Conservation (phyloP, 2,113 vertebrate genomes). For the Poeciliopsis turrubarensis region DNA sequence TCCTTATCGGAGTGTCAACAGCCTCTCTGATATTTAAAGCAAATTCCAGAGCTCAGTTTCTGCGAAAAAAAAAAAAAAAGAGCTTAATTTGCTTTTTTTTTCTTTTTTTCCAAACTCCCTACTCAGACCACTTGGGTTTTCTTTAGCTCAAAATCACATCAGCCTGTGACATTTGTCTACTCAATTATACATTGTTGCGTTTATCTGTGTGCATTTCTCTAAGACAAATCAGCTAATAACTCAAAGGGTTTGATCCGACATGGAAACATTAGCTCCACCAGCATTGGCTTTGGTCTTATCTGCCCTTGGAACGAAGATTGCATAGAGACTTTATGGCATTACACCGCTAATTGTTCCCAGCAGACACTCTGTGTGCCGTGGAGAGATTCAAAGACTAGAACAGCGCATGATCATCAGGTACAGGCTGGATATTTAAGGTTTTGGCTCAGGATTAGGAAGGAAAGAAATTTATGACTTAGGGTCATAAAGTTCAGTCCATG, state of each 20-base stretch:
- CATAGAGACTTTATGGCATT: slow-evolving; percentile 9
- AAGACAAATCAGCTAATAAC: background rate
- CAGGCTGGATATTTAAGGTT: no score
- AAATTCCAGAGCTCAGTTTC: background rate
- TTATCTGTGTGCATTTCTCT: no score
- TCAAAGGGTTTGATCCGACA: background rate
- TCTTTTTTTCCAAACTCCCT: background rate
- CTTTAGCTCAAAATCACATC: background rate
- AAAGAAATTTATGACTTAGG: no score
- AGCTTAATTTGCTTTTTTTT: background rate
- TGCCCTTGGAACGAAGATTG: background rate
- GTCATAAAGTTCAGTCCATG: no score
- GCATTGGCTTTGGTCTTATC: background rate
- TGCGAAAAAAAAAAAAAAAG: background rate
- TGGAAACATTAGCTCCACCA: background rate
- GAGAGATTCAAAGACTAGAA: background rate
- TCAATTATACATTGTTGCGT: background rate
- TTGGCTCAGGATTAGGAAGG: no score
- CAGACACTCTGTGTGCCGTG: background rate
- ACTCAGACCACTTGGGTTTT: background rate
- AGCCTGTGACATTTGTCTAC: background rate
- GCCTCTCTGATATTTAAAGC: rapidly evolving
- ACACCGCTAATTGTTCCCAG: background rate
- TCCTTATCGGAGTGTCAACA: background rate
- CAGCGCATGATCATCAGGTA: background rate